Percentiles rank a stretch among this genome's conserved stretches.
These are phyloP conservation scores for Ceyx melanurus DNA, from an alignment of 2,113 vertebrate genomes.

Conservation along the genomic window DNA sequence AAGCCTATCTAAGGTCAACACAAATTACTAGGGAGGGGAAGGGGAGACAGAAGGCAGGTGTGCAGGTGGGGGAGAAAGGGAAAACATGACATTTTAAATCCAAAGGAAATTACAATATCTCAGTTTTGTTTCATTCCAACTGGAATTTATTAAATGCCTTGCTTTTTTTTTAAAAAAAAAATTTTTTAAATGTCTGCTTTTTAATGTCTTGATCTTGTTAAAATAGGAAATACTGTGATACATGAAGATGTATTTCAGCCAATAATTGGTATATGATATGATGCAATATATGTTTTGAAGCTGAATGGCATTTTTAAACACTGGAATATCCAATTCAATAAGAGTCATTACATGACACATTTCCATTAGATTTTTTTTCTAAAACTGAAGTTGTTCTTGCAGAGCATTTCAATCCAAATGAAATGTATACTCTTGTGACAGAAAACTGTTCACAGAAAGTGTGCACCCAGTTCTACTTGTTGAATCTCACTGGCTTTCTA, in stretches of 20 bases:
- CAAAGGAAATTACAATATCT: not conserved
- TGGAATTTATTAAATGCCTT: not conserved
- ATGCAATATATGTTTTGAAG: not conserved
- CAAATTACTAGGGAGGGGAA: not conserved
- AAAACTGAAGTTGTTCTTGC: not conserved
- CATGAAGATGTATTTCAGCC: not conserved
- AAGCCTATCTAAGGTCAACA: slow-evolving; percentile 27
- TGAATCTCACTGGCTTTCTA: not conserved
- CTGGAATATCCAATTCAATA: not conserved
- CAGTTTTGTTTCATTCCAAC: not conserved
- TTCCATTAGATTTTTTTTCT: not conserved
- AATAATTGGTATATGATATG: not conserved
- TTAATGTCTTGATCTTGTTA: not conserved
- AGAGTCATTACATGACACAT: not conserved
- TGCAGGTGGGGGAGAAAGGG: not conserved
- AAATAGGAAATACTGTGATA: not conserved
- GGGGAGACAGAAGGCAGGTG: not conserved
- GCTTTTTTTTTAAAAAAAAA: not conserved
- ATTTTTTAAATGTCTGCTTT: not conserved
- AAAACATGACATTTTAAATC: slow-evolving; percentile 3
- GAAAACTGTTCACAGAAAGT: not conserved
- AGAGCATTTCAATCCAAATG: not conserved
- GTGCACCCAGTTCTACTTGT: not conserved
- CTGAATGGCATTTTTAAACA: slow-evolving; percentile 7
- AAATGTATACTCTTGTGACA: not conserved